These are phyloP conservation scores for Aphaenogaster ashmeadi DNA, from an alignment of 1,140 invertebrate species.

Conservation along the genomic window DNA sequence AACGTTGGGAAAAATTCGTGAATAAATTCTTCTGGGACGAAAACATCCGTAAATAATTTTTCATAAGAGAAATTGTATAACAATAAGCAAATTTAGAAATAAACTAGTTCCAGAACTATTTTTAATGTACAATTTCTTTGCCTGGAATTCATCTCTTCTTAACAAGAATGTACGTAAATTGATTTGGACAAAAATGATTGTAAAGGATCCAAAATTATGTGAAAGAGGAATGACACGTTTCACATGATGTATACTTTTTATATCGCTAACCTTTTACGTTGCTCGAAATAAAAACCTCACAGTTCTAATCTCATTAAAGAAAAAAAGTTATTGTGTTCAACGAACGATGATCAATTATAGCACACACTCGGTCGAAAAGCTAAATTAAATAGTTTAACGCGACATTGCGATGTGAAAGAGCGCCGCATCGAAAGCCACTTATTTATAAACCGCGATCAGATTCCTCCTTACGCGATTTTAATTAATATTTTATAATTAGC, in stretches of 20 bases:
- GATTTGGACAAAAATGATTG: not conserved
- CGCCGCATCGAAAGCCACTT: slow-evolving; percentile 64
- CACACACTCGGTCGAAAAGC: not conserved
- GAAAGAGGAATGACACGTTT: not conserved
- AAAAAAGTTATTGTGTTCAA: slow-evolving; percentile 23
- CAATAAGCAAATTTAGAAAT: not conserved
- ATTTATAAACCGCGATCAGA: slow-evolving; percentile 78
- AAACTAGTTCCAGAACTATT: not conserved
- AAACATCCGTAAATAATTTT: not conserved
- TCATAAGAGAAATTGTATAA: not conserved
- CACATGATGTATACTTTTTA: not conserved
- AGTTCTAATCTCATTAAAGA: not conserved
- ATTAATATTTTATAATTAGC: slow-evolving; percentile 83
- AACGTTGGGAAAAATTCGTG: not conserved
- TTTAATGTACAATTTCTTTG: not conserved
- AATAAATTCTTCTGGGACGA: not conserved
- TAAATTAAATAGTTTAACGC: slow-evolving; percentile 38
- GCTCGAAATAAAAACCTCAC: not conserved
- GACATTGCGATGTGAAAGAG: slow-evolving; percentile 26
- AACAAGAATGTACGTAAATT: not conserved
- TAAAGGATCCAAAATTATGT: not conserved
- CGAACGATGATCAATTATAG: not conserved
- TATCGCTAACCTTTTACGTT: no score
- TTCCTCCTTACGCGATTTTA: slow-evolving; percentile 76
- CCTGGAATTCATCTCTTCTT: not conserved